Evolutionary conservation across 2,888 invertebrate species (phyloP).

Genomic region (Blastobasis adustella): DNA sequence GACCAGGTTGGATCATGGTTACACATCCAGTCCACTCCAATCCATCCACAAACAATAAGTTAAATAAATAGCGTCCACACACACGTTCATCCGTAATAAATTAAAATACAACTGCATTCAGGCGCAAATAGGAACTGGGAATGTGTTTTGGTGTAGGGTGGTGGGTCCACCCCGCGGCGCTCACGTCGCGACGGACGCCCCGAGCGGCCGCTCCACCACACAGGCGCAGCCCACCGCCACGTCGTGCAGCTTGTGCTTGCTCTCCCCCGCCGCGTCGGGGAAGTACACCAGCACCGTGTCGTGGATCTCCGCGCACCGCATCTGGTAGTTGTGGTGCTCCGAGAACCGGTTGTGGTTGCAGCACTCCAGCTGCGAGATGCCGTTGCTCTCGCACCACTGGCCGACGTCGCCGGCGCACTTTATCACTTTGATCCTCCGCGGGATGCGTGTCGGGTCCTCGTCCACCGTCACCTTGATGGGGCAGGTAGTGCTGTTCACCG

Average conservation of each 20-base stretch:
- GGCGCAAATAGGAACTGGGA: conserved; percentile 27
- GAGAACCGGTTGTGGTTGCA: neutral
- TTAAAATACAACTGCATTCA: conserved; percentile 10
- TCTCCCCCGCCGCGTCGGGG: neutral
- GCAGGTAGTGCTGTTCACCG: neutral
- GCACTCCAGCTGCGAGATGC: neutral
- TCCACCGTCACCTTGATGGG: conserved; percentile 22
- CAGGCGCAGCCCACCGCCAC: neutral
- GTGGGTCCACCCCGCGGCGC: conserved; percentile 1
- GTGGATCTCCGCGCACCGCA: neutral
- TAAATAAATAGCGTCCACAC: conserved; percentile 9
- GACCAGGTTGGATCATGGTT: too few species aligned
- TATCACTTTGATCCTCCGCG: conserved; percentile 39
- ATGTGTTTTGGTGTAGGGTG: neutral
- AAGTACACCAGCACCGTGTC: neutral
- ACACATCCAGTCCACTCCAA: too few species aligned
- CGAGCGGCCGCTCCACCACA: neutral
- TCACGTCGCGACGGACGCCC: neutral
- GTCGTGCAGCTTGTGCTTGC: neutral
- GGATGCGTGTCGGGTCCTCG: conserved; percentile 29
- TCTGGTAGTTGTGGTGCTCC: conserved; percentile 17
- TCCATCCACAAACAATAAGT: conserved; percentile 14
- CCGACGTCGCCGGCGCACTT: conserved; percentile 27
- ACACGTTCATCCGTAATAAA: conserved; percentile 5
- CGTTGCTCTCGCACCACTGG: neutral